These are phyloP conservation scores for Alcedo quadribrachys DNA, from an alignment of 2,797 vertebrate species.

Conservation along the genomic window DNA sequence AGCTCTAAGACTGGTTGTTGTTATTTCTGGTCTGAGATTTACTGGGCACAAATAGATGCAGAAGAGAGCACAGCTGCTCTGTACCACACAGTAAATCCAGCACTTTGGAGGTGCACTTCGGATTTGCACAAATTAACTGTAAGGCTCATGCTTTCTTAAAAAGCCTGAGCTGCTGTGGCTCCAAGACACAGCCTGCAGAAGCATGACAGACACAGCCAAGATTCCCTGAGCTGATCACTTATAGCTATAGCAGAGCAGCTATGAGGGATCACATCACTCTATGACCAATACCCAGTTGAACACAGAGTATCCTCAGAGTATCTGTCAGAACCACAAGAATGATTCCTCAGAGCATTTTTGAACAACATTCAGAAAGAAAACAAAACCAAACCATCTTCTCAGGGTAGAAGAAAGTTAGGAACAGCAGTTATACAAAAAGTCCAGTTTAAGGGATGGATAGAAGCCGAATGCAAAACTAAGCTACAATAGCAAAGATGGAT, in stretches of 20 bases:
- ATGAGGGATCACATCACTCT: background rate
- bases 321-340: background rate
- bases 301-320: background rate
- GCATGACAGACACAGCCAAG: background rate
- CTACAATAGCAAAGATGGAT: background rate
- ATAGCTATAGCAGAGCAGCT: background rate
- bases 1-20: background rate
- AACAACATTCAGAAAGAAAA: background rate
- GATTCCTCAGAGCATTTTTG: background rate
- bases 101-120: background rate
- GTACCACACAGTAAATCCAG: background rate
- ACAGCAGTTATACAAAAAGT: background rate
- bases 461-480: background rate
- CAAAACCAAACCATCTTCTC: background rate
- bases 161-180: background rate
- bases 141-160: background rate
- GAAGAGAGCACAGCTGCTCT: constrained; percentile 1
- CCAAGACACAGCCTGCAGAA: background rate
- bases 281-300: background rate
- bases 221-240: background rate
- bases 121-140: background rate
- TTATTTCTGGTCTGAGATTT: background rate
- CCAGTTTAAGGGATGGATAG: background rate
- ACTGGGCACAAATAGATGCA: background rate
- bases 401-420: background rate